Base-by-base conservation (phyloP, 92 coral and sea anemone genomes). In the Virgularia gustaviana region DNA sequence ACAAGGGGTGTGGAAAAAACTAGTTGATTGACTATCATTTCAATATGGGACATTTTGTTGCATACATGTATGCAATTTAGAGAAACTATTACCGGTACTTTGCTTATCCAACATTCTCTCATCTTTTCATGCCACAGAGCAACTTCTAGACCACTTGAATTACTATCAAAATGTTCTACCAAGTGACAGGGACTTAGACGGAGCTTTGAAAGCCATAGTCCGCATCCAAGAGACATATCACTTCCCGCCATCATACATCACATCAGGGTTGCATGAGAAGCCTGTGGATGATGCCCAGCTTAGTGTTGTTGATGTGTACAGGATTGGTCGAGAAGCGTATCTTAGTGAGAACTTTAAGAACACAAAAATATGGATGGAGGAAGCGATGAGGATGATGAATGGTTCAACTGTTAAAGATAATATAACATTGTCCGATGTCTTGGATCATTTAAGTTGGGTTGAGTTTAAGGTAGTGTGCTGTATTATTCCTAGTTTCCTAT, bases 391-490 rank as follows among this genome's bases (percentile, higher is more conserved):
- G 28, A 76, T 82, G 32, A 65, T 94, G 84, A 85, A 88, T 37
- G 66, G 56, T 2, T 22, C 80, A 24, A 35, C 29, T 6, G 32
- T 55, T 11, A 47, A 70, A 37, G 63, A 62, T 34, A 59, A 52
- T 35, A 87, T 96, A 11, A 77, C 54, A 10, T 71, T 62, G 32
- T 54, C 51, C 13, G 82, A 88, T 13, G 81, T 94, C 30, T 86
- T 94, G 42, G 99, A 94, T 66, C 94, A 94, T 70, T 64, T 94
- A 56, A 91, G 94, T 27, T 94, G 76, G 85, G 81, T 96, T 2
- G 95, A 90, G 29, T 89, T 70, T 71, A 86, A 85, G 89, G 98
- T 91, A 70, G 9, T 28, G 8, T 44, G 29, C 75, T 49, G 27
- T 39, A 7, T 28, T n/a, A n/a, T n/a, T n/a, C n/a, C n/a, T n/a